Evolutionary conservation across 2,888 invertebrate genomes (phyloP), one percentile per base, ranked within the genome.

Genomic region (Phragmatobia fuliginosa): DNA sequence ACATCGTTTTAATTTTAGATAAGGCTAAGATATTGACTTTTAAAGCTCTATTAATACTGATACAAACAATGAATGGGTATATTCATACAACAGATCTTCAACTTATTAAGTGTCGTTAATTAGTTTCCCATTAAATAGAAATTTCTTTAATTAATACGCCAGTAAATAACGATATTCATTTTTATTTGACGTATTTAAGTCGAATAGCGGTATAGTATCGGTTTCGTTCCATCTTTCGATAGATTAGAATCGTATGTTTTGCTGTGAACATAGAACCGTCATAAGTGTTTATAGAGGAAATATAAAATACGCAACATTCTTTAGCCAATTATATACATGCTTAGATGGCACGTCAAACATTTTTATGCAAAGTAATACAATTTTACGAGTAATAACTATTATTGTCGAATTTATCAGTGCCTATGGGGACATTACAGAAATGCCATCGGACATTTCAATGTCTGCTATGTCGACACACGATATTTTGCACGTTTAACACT

Each of bases 351-450:
- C 89, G 91, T 90, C 90, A 90, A 89, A 90, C 79, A 88, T 85
- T 87, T 84, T 88, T 91, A 93, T 92, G 92, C 90, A 92, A 93
- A 85, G 84, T 88, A 88, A 88, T 88, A 90, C 85, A 88, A 88
- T 89, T 90, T 91, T 90, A 92, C 88, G 86, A 90, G 86, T 83
- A 85, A 78, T 83, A 84, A 85, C 85, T 87, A 87, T 87, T 85
- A 85, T 80, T 87, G n/a, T n/a, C n/a, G n/a, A 82, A 91, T 90
- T 90, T 89, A 91, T 90, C 89, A 87, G 81, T 86, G 89, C 88
- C 78, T 88, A 85, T 84, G 88, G 83, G 25, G 52, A 84, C 87
- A 76, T 83, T 80, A 83, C 80, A 86, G 83, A 90, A 87, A 88
- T 89, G 85, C 87, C 86, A 85, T 85, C 82, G 79, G 77, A 83